phyloP scores from a whole-genome alignment of 2,888 invertebrate species.

The Drosophila meridiana region DNA sequence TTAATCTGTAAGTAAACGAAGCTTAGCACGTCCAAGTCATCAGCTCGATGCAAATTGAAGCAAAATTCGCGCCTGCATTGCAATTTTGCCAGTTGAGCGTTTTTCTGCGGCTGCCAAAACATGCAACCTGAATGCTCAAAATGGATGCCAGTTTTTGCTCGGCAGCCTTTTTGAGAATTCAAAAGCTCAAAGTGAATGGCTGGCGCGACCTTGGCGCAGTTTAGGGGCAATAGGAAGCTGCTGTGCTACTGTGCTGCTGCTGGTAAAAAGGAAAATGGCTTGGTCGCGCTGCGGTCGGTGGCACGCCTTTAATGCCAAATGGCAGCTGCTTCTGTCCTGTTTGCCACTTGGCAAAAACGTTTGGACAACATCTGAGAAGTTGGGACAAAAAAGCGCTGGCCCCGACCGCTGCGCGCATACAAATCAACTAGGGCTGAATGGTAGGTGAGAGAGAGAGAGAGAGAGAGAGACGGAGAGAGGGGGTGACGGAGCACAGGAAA shows the following conservation, averaged over 20 bases:
- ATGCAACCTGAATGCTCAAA: slow-evolving; percentile 52
- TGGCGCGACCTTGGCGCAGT: slow-evolving; percentile 66
- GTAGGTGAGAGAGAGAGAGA: neutral
- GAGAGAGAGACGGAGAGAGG: neutral
- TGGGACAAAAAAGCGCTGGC: slow-evolving; percentile 15
- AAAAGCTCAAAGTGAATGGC: slow-evolving; percentile 79
- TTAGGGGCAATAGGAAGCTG: slow-evolving; percentile 6
- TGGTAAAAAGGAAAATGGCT: neutral
- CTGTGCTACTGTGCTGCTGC: neutral
- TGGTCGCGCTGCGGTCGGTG: slow-evolving; percentile 32
- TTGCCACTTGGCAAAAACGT: slow-evolving; percentile 66
- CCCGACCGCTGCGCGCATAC: slow-evolving; percentile 64
- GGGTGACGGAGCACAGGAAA: neutral
- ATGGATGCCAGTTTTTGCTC: slow-evolving; percentile 65
- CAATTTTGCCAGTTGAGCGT: slow-evolving; percentile 29
- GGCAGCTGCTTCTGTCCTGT: slow-evolving; percentile 60
- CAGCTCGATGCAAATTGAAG: slow-evolving; percentile 53
- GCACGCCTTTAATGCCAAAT: slow-evolving; percentile 54
- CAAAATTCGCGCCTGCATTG: slow-evolving; percentile 48
- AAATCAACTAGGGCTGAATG: slow-evolving; percentile 54
- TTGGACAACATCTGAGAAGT: slow-evolving; percentile 70
- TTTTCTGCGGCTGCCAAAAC: slow-evolving; percentile 36
- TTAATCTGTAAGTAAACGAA: slow-evolving; percentile 95
- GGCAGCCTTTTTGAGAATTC: slow-evolving; percentile 74
- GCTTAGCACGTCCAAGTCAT: slow-evolving; percentile 49